Base-by-base conservation (phyloP, 2,113 vertebrate genomes). In the Hassar affinis region DNA sequence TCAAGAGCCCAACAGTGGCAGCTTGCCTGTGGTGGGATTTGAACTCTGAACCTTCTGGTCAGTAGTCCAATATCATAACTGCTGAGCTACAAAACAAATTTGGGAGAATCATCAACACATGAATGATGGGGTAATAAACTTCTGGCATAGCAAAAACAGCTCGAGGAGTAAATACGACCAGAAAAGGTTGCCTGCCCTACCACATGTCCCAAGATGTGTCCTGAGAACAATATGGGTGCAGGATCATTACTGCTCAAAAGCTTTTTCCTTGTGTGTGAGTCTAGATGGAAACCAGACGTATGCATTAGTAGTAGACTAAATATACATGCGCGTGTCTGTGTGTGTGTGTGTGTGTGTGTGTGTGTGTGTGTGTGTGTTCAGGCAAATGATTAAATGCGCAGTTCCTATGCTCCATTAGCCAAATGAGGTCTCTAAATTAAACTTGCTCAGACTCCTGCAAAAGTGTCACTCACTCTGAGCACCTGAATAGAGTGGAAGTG, bases 301-400 rank as follows among this genome's bases (percentile, higher is more conserved):
- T 30, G 54, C 56, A 83, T 83, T 61, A 57, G 45, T 54, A 81
- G 57, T n/a, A n/a, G n/a, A n/a, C n/a, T n/a, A n/a, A n/a, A n/a
- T n/a, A n/a, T n/a, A n/a, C n/a, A n/a, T n/a, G n/a, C n/a, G n/a
- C n/a, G n/a, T n/a, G n/a, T n/a, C n/a, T n/a, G n/a, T 51, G 25
- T 80, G 69, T n/a, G 45, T 74, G 25, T 49, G 10, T 42, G 54
- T n/a, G 75, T 78, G 75, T 54, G 51, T 57, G 75, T 35, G 51
- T 6, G 6, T 42, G 2, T 54, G 75, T 56, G 30, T 14, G 75
- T 57, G 74, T 25, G 51, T 57, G 18, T 3, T 6, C 2, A 14
- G 12, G 15, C 56, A 61, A 78, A 61, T 79, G 77, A 61, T 61
- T 79, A 77, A 74, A 82, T 61, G 56, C 25, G 33, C 45, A 51